Evolutionary conservation across 2,888 invertebrate species (phyloP).

Genomic region (Lordiphosa fenestrarum): DNA sequence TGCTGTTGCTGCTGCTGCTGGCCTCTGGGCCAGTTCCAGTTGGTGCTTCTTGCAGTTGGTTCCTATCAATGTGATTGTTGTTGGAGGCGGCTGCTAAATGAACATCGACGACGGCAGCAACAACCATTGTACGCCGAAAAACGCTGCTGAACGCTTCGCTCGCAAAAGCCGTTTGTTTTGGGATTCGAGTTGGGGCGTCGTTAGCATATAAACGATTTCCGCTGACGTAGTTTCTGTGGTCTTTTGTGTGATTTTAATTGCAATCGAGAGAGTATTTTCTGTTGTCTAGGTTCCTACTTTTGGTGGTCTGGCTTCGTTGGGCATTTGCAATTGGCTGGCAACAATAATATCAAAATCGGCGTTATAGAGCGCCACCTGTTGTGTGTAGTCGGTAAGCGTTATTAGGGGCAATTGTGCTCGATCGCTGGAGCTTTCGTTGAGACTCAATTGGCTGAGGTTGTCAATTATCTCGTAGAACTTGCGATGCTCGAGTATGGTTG

Average conservation of each 20-base stretch:
- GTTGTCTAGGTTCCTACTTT: conserved; percentile 16
- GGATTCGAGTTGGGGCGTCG: conserved; percentile 55
- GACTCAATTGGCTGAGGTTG: conserved; percentile 69
- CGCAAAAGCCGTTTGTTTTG: conserved; percentile 18
- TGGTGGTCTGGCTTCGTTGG: conserved; percentile 76
- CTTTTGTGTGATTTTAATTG: conserved; percentile 29
- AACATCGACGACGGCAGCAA: conserved; percentile 55
- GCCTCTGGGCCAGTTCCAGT: conserved; percentile 3
- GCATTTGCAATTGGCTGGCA: conserved; percentile 51
- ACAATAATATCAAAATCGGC: conserved; percentile 37
- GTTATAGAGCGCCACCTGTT: conserved; percentile 51
- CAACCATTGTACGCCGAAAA: conserved; percentile 61
- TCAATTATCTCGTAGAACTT: conserved; percentile 72
- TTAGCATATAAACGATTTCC: conserved; percentile 65
- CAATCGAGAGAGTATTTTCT: conserved; percentile 27
- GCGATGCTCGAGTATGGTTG: conserved; percentile 31
- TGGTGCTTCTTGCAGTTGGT: too few species aligned
- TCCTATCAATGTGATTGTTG: conserved; percentile 43
- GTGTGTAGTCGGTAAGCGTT: conserved; percentile 76
- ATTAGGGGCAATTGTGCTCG: conserved; percentile 71
- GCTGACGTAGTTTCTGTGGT: conserved; percentile 51
- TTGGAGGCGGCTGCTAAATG: conserved; percentile 43
- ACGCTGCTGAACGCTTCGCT: conserved; percentile 45
- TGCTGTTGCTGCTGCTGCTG: conserved; percentile 8
- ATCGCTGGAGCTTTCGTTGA: conserved; percentile 46